Conservation (phyloP, 1,140 invertebrate species). For the Aethina tumida region DNA sequence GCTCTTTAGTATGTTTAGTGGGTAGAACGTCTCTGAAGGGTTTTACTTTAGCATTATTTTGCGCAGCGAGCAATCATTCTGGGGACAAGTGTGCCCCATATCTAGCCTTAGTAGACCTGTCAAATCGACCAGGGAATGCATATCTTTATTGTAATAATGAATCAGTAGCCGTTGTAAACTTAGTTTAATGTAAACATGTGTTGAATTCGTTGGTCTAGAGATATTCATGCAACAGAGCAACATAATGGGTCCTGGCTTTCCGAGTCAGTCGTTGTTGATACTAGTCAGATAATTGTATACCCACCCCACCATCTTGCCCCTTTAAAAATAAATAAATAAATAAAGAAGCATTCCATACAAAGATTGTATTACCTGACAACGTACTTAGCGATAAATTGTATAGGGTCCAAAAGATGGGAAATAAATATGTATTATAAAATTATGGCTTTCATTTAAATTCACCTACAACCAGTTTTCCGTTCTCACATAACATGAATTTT, state of each 20-base stretch:
- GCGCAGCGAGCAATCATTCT: slow-evolving; percentile 25
- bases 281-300: slow-evolving; percentile 36
- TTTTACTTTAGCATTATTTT: too few relatives aligned
- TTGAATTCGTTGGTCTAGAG: slow-evolving; percentile 32
- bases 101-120: slow-evolving; percentile 31
- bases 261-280: slow-evolving; percentile 31
- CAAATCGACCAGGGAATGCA: slow-evolving; percentile 32
- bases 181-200: slow-evolving; percentile 34
- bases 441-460: slow-evolving; percentile 3
- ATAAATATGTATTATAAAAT: slow-evolving; percentile 37
- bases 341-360: slow-evolving; percentile 38
- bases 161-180: slow-evolving; percentile 28
- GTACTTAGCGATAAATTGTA: slow-evolving; percentile 40
- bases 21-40: slow-evolving; percentile 4
- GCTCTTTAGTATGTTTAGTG: too few relatives aligned
- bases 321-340: slow-evolving; percentile 27
- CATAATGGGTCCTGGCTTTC: slow-evolving; percentile 20
- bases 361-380: slow-evolving; percentile 40
- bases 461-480: too few relatives aligned
- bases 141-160: slow-evolving; percentile 34
- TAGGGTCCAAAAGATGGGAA: slow-evolving; percentile 41
- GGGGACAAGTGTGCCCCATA: slow-evolving; percentile 14
- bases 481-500: too few relatives aligned
- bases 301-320: slow-evolving; percentile 34
- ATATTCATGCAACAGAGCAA: slow-evolving; percentile 29